Evolutionary conservation across 2,113 vertebrate species (phyloP).

Genomic region (Oryzias woworae): DNA sequence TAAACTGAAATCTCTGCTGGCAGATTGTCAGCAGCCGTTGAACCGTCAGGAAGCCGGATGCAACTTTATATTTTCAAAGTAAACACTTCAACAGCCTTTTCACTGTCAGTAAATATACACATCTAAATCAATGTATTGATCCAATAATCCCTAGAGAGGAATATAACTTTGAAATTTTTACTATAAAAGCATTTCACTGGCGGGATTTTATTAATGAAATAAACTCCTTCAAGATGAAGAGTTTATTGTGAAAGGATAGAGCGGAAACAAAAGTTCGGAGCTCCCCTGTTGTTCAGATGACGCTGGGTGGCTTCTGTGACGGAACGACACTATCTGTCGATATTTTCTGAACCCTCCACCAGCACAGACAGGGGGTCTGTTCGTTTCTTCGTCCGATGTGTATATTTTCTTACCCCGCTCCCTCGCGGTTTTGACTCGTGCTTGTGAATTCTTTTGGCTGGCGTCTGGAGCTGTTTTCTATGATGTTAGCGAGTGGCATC

Average conservation of each 20-base stretch:
- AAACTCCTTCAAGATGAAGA: background rate
- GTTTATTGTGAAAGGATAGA: slow-evolving; percentile 29
- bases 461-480: slow-evolving; percentile 37
- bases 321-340: slow-evolving; percentile 56
- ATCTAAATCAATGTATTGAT: too few species aligned
- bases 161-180: too few species aligned
- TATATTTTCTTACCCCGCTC: background rate
- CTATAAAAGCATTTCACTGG: too few species aligned
- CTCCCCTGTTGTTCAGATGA: background rate
- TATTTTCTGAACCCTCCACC: slow-evolving; percentile 34
- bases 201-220: too few species aligned
- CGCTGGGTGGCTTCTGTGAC: slow-evolving; percentile 34
- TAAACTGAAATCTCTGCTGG: background rate
- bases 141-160: too few species aligned
- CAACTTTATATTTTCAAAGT: too few species aligned
- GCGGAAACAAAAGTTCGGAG: background rate
- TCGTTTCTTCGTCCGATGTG: background rate
- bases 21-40: too few species aligned
- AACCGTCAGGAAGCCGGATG: too few species aligned
- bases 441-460: slow-evolving; percentile 22
- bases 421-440: background rate
- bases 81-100: too few species aligned
- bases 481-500: slow-evolving; percentile 44
- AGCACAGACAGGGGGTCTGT: slow-evolving; percentile 7
- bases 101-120: too few species aligned